These are phyloP conservation scores for Phenganax stokvisi DNA, from an alignment of 92 coral and sea anemone species.

Conservation along the genomic window DNA sequence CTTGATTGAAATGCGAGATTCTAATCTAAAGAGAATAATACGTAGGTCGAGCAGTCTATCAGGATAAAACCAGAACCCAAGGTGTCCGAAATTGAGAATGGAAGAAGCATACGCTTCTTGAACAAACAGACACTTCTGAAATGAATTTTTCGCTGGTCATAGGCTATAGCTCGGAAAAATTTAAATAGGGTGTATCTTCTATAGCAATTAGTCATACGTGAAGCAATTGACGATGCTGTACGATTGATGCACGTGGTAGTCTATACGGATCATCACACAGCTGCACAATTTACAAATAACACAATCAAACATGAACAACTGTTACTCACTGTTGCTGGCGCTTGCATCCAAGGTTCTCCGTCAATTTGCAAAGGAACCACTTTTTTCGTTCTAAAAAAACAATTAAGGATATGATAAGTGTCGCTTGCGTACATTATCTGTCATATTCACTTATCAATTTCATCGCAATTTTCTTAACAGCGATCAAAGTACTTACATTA, in stretches of 20 bases:
- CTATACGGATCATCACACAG: no score
- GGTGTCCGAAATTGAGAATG: no score
- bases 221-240: no score
- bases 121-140: no score
- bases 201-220: no score
- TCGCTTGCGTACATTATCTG: not conserved
- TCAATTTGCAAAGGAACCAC: slow-evolving; percentile 95
- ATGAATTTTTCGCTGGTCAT: no score
- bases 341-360: slow-evolving; percentile 99
- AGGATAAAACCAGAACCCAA: no score
- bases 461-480: not conserved
- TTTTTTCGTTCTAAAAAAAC: slow-evolving; percentile 66
- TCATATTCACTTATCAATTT: not conserved
- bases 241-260: no score
- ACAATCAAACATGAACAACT: not conserved
- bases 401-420: not conserved
- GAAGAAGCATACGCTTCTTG: no score
- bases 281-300: no score
- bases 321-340: slow-evolving; percentile 80
- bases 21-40: slow-evolving; percentile 51
- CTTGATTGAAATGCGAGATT: slow-evolving; percentile 86
- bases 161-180: no score
- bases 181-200: no score
- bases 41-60: not conserved
- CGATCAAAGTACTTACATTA: slow-evolving; percentile 52